Base-by-base conservation (phyloP, 2,888 invertebrate species). In the Tromatobia lineatoria region DNA sequence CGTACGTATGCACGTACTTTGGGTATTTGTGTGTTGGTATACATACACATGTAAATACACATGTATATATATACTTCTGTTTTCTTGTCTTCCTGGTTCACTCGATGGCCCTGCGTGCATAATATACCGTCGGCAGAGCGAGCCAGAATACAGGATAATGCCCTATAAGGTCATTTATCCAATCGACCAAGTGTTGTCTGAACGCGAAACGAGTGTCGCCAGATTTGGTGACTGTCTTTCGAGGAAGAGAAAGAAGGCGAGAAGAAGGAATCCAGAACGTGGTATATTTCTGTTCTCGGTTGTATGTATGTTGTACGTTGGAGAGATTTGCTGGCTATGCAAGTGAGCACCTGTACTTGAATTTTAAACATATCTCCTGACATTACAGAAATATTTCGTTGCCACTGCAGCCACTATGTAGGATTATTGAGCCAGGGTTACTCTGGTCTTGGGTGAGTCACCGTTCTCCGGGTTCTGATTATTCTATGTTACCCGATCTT, bases 141-240 rank as follows among this genome's bases (percentile, higher is more conserved):
- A 11, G 61, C 66, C 20, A 82, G 85, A 85, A 81, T 79, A 67
- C 86, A 78, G 74, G 85, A 76, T 83, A 74, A 75, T 57, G 66
- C 90, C 88, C 87, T 90, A 89, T 90, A 90, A 89, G 90, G 90
- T 89, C 81, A 86, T 87, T 87, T 87, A 85, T 86, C 87, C 81
- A 85, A 85, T 78, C 74, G 66, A 67, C 34, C 34, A 74, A n/a
- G 71, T 64, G 69, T 75, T 34, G 66, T 50, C 61, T 15, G 2
- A 29, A 47, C 57, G 50, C 34, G 80, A 74, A 69, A 25, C 69
- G 50, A 47, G 57, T 66, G 61, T 79, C 83, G 82, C 85, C 86
- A 54, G 83, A 86, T 85, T 86, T 83, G 83, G 86, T 73, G 75
- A 64, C 74, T 64, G 71, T 15, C 67, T 59, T 38, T 70, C 61